Base-by-base conservation (phyloP, 2,113 vertebrate species). In the Arvicanthis niloticus region DNA sequence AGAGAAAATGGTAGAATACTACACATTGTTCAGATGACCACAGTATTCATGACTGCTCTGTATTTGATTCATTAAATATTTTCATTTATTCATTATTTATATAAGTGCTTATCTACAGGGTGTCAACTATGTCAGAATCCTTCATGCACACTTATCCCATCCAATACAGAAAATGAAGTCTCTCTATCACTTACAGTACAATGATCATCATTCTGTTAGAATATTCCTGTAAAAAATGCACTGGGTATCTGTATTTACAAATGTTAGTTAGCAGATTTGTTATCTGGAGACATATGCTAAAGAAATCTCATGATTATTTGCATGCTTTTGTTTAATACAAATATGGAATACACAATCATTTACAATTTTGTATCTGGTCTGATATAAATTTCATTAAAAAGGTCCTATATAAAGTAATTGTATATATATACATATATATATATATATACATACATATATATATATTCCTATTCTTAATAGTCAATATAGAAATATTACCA, bases 71-170 rank as follows among this genome's bases (percentile, higher is more conserved):
- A 75, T 8, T 95, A 58, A 93, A 84, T 34, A 24, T 76, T 78
- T 88, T 58, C 37, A 70, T 15, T 92, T 22, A n/a, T n/a, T 75
- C 17, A 53, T 96, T 93, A 75, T 81, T 88, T 88, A 91, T 4
- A 65, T 19, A 21, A 84, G 56, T 80, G 24, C 15, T 88, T 84
- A 85, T 76, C 42, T 88, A 7, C 16, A 70, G 80, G 42, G 60
- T 92, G 26, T 58, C 56, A 84, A n/a, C 31, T 65, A 88, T 16
- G 94, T 62, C 11, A 95, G 91, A 42, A 37, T 62, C 5, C 67
- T 76, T 77, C 77, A 70, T 51, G 12, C 40, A 26, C 21, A 6
- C 19, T 93, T 45, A 60, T 67, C 56, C 70, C 93, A 11, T 53
- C 26, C 42, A 56, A 62, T 7, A 87, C 34, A 82, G 86, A 92